Base-by-base conservation (phyloP, 2,797 vertebrate species). In the Pipistrellus nathusii region DNA sequence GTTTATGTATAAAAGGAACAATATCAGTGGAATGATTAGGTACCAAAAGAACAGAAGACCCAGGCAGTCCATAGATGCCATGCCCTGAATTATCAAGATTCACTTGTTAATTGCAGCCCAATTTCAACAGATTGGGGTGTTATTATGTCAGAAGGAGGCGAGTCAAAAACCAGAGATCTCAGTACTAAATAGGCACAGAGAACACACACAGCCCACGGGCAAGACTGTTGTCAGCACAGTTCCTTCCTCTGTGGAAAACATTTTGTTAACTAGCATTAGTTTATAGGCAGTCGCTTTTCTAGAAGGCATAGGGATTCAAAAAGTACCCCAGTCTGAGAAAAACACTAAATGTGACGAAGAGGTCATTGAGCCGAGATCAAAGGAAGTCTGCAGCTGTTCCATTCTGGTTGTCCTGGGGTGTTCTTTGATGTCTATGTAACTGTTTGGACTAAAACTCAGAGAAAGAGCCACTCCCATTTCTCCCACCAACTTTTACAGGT, bases 361-460 rank as follows among this genome's bases (percentile, higher is more conserved):
- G 75, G 83, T 95, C 94, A 89, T 20, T 84, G 91, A 94, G 25
- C 30, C 78, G 94, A 97, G 95, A 96, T 97, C 95, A 97, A 97
- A 97, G 94, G 83, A 84, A 66, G 32, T 41, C 69, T 87, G 76
- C 96, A 97, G 95, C 96, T 96, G 95, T 95, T 97, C 83, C 88
- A 2, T 59, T 68, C 85, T 94, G 48, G 38, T 84, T 86, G 75
- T 81, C 88, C 91, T 44, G 48, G 88, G 78, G 62, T 73, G 73
- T 90, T 82, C 97, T 97, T 97, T 97, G 97, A 97, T 97, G 96
- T 96, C 90, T 92, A 15, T 69, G 12, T 90, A 94, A 97, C 81
- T 96, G 85, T 95, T 96, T 93, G 85, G 85, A 71, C 55, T 96
- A 96, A 93, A 93, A 93, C 87, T 95, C 83, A 84, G 94, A 90